A percentile compares a stretch with the other conserved stretches of the same genome.
These are phyloP conservation scores for Hephaestus fuliginosus DNA, from an alignment of 2,797 vertebrate genomes.

Conservation along the genomic window DNA sequence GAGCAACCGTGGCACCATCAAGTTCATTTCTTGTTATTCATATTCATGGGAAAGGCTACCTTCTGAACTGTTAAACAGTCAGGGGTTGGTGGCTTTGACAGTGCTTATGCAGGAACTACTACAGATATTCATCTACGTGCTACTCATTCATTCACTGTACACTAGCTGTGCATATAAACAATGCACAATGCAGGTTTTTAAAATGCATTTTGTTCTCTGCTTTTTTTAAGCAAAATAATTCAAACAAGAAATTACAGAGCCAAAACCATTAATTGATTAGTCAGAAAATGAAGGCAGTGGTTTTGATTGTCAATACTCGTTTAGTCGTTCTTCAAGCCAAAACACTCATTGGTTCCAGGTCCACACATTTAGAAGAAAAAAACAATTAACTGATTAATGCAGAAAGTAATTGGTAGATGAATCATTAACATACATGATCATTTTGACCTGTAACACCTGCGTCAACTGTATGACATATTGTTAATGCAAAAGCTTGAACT, in stretches of 20 bases:
- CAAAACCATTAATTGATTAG: too few relatives aligned
- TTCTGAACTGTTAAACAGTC: background rate
- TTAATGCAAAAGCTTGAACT: background rate
- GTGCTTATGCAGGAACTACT: background rate
- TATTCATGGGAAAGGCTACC: constrained; percentile 10
- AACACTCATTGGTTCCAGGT: background rate
- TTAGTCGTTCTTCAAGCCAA: background rate
- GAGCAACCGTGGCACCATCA: background rate
- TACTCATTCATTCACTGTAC: background rate
- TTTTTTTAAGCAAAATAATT: too few relatives aligned
- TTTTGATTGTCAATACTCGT: background rate
- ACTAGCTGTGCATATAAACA: background rate
- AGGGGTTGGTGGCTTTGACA: background rate
- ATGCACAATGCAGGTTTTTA: background rate
- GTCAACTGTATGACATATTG: background rate
- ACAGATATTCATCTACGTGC: background rate
- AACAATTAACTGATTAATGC: background rate
- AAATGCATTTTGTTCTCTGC: background rate
- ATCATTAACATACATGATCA: background rate
- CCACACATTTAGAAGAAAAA: background rate
- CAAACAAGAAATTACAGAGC: too few relatives aligned
- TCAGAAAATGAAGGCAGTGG: background rate
- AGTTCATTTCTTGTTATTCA: constrained; percentile 26
- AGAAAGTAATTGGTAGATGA: background rate
- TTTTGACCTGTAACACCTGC: too few relatives aligned